Percentiles rank a stretch among this genome's conserved stretches.
phyloP scores from a whole-genome alignment of 2,797 vertebrate genomes.

The Tamandua tetradactyla region DNA sequence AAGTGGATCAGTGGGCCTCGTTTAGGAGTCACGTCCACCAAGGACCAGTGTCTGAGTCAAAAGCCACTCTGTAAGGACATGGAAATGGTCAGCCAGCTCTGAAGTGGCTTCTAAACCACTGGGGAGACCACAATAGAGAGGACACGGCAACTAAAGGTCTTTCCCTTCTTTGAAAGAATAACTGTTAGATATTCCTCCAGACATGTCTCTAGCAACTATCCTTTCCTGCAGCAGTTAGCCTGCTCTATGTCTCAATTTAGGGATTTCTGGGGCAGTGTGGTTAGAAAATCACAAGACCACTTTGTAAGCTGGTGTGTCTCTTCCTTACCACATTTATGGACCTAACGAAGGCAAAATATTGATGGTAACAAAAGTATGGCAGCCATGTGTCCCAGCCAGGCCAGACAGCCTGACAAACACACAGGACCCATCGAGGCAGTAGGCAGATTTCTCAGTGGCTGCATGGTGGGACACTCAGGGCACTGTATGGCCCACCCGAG shows the following conservation, averaged over 20 bases:
- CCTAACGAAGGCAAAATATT: not conserved
- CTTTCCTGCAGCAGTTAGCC: fast-evolving
- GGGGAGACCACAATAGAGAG: fast-evolving
- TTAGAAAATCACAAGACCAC: fast-evolving
- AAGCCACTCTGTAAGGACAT: not conserved
- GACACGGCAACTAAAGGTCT: fast-evolving
- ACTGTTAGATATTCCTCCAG: fast-evolving
- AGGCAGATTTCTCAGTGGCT: fast-evolving
- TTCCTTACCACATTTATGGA: not conserved
- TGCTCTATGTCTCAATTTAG: fast-evolving
- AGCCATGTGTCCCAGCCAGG: not conserved
- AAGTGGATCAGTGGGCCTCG: fast-evolving
- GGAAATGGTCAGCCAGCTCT: not conserved
- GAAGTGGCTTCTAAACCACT: fast-evolving
- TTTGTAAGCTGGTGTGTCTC: not conserved
- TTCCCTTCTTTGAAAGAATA: fast-evolving
- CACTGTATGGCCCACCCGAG: fast-evolving
- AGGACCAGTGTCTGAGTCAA: not conserved
- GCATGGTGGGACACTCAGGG: fast-evolving
- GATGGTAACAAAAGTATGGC: fast-evolving
- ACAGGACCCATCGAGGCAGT: not conserved
- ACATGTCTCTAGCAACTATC: fast-evolving
- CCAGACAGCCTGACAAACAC: too few relatives aligned
- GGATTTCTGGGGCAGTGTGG: not conserved
- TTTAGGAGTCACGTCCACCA: not conserved